Evolutionary conservation across 2,113 vertebrate genomes (phyloP).

Genomic region (Phylloscopus trochilus): DNA sequence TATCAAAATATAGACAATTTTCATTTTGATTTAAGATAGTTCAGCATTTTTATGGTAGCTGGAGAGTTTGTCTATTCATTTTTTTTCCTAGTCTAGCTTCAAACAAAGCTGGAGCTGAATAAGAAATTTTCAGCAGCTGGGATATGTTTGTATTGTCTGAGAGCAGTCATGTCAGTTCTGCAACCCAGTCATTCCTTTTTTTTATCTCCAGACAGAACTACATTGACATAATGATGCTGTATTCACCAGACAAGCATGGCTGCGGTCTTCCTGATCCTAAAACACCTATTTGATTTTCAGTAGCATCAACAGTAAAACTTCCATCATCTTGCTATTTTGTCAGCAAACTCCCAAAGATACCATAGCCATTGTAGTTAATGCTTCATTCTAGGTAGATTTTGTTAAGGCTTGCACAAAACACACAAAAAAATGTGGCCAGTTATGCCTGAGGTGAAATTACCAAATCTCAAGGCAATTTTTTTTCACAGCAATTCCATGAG

Average conservation of each 20-base stretch:
- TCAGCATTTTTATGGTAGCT: not conserved
- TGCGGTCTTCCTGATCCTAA: not conserved
- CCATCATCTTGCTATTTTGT: not conserved
- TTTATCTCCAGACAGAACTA: not conserved
- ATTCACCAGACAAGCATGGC: not conserved
- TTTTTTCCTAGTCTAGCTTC: not conserved
- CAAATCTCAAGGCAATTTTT: not conserved
- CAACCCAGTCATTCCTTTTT: not conserved
- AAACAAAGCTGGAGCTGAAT: not conserved
- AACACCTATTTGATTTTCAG: not conserved
- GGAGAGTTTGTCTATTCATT: not conserved
- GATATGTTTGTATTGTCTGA: not conserved
- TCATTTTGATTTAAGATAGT: not conserved
- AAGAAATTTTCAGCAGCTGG: not conserved
- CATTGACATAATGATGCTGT: rapidly evolving
- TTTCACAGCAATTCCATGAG: not conserved
- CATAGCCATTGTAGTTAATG: not conserved
- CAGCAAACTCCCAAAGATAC: not conserved
- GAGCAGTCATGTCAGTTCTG: not conserved
- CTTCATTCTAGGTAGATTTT: not conserved
- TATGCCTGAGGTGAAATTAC: not conserved
- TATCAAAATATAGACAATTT: not conserved
- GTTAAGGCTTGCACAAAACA: not conserved
- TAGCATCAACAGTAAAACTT: not conserved
- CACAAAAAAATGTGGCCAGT: not conserved